These are phyloP conservation scores for Buathra laborator DNA, from an alignment of 2,888 invertebrate genomes.

Conservation along the genomic window DNA sequence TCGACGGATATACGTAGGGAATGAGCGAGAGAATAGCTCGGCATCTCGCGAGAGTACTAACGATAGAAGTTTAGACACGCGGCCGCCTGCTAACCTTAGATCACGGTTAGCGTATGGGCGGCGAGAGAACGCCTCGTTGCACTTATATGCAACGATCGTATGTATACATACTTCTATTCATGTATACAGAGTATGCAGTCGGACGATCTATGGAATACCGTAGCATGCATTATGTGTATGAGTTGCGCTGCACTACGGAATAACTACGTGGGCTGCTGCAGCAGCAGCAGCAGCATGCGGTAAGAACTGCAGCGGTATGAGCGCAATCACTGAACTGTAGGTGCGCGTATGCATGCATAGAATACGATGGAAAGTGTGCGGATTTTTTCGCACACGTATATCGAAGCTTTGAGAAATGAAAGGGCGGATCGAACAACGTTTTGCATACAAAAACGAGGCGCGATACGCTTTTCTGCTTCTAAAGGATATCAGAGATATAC, in stretches of 20 bases:
- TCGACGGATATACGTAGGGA: neutral
- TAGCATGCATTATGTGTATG: slow-evolving; percentile 1
- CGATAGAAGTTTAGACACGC: slow-evolving; percentile 46
- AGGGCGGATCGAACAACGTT: slow-evolving; percentile 26
- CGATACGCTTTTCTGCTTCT: no score
- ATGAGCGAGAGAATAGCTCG: neutral
- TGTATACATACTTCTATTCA: neutral
- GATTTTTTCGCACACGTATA: neutral
- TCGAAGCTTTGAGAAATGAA: neutral
- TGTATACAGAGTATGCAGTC: neutral
- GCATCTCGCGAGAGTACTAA: slow-evolving; percentile 3
- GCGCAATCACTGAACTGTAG: slow-evolving; percentile 49
- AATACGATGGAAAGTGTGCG: slow-evolving; percentile 37
- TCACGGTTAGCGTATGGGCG: slow-evolving; percentile 46
- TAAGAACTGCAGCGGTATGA: slow-evolving; percentile 38
- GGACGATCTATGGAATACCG: slow-evolving; percentile 30
- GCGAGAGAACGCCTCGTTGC: slow-evolving; percentile 51
- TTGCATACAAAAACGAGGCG: neutral
- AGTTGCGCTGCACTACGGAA: slow-evolving; percentile 17
- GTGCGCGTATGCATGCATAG: slow-evolving; percentile 9
- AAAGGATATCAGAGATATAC: no score
- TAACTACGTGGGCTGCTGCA: slow-evolving; percentile 35
- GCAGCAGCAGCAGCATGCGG: slow-evolving; percentile 16
- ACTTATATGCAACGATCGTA: slow-evolving; percentile 27
- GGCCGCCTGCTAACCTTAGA: slow-evolving; percentile 57